These are phyloP conservation scores for Leuctra nigra DNA, from an alignment of 2,888 invertebrate genomes.

Conservation along the genomic window DNA sequence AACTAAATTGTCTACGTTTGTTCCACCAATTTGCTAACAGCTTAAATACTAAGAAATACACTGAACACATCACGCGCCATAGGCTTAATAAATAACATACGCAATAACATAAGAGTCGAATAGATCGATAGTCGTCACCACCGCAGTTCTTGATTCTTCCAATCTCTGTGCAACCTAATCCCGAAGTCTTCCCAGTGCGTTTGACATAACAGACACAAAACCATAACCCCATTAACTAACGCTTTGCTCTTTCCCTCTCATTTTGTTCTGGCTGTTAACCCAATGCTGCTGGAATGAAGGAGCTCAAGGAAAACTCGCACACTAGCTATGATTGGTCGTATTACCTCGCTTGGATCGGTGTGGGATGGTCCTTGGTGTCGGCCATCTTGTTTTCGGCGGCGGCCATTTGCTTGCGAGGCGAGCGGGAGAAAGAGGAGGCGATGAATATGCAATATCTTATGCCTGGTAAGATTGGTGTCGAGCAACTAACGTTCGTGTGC, in stretches of 20 bases:
- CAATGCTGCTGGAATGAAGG: too few relatives aligned
- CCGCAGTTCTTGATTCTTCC: slow-evolving; percentile 4
- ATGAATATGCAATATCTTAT: slow-evolving; percentile 96
- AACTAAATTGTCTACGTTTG: too few relatives aligned
- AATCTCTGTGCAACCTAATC: slow-evolving; percentile 14
- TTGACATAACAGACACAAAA: not conserved
- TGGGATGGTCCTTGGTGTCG: slow-evolving; percentile 83
- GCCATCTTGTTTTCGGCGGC: slow-evolving; percentile 90
- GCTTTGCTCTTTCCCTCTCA: slow-evolving; percentile 25
- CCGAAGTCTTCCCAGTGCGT: not conserved
- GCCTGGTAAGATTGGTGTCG: slow-evolving; percentile 62
- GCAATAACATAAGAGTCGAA: too few relatives aligned
- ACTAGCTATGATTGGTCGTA: slow-evolving; percentile 95
- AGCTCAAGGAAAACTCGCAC: slow-evolving; percentile 77
- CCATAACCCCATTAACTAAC: slow-evolving; percentile 3
- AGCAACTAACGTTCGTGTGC: not conserved
- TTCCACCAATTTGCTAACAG: too few relatives aligned
- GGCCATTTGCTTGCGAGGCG: slow-evolving; percentile 89
- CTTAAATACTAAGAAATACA: too few relatives aligned
- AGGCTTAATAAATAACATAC: too few relatives aligned
- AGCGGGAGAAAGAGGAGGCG: slow-evolving; percentile 90
- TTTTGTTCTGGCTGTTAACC: slow-evolving; percentile 36
- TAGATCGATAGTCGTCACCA: too few relatives aligned
- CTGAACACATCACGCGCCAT: too few relatives aligned
- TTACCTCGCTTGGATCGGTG: slow-evolving; percentile 95